Evolutionary conservation across 2,888 invertebrate genomes (phyloP).

Genomic region (Brenthis ino): DNA sequence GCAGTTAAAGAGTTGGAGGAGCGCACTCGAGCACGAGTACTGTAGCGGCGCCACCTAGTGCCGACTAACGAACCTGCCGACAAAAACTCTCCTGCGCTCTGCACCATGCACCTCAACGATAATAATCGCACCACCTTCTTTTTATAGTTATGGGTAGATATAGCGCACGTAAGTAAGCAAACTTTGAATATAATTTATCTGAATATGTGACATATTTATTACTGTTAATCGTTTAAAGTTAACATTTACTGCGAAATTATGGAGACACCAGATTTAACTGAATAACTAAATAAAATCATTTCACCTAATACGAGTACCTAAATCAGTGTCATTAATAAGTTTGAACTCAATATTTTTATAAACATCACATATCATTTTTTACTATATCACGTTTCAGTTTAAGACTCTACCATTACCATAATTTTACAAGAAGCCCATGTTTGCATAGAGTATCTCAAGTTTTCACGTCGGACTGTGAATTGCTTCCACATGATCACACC

Average conservation of each 20-base stretch:
- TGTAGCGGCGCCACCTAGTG: constrained; percentile 75
- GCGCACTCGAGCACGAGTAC: constrained; percentile 76
- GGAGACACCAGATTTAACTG: too few relatives aligned
- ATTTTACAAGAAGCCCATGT: constrained; percentile 17
- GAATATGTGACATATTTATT: background rate
- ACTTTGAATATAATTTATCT: background rate
- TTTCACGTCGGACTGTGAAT: constrained; percentile 39
- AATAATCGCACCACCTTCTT: constrained; percentile 50
- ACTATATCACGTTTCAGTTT: too few relatives aligned
- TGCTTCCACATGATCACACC: constrained; percentile 46
- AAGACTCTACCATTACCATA: too few relatives aligned
- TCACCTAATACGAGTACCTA: too few relatives aligned
- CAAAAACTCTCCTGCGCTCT: constrained; percentile 62
- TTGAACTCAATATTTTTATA: too few relatives aligned
- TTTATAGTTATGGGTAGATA: constrained; percentile 49
- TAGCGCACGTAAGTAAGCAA: constrained; percentile 33
- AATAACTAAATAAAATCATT: too few relatives aligned
- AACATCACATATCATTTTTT: too few relatives aligned
- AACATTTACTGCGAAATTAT: too few relatives aligned
- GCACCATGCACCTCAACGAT: constrained; percentile 46
- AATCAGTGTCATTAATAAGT: too few relatives aligned
- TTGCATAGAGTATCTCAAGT: constrained; percentile 31
- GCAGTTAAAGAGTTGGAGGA: constrained; percentile 82
- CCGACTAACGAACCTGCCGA: constrained; percentile 77
- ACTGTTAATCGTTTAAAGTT: too few relatives aligned